Evolutionary conservation across 2,113 vertebrate genomes (phyloP).

Genomic region (Hippolais icterina): DNA sequence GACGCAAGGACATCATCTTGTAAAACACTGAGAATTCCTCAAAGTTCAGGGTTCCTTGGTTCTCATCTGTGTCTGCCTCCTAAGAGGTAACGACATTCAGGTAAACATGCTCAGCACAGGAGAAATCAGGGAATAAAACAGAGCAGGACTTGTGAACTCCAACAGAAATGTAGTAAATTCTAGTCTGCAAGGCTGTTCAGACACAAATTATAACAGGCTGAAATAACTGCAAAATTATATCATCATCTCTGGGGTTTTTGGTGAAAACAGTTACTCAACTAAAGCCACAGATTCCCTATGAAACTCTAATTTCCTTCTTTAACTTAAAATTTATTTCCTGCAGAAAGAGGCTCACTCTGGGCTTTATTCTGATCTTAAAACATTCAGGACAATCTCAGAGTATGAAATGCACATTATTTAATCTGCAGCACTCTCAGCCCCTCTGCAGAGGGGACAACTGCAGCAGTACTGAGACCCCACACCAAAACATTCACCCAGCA

Average conservation of each 20-base stretch:
- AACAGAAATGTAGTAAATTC: background rate
- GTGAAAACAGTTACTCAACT: background rate
- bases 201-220: background rate
- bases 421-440: background rate
- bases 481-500: background rate
- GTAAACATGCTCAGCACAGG: background rate
- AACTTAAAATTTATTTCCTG: background rate
- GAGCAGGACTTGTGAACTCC: background rate
- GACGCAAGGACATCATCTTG: constrained; percentile 96
- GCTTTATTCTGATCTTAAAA: background rate
- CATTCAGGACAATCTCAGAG: background rate
- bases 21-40: constrained; percentile 98
- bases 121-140: background rate
- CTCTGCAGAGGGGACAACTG: background rate
- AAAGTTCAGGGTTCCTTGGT: constrained; percentile 92
- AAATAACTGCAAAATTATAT: background rate
- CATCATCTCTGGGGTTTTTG: background rate
- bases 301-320: background rate
- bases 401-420: background rate
- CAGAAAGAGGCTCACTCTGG: background rate
- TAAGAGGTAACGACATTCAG: constrained; percentile 34
- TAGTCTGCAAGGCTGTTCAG: background rate
- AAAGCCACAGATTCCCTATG: background rate
- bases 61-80: constrained; percentile 97
- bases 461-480: background rate